Base-by-base conservation (phyloP, 2,113 vertebrate species). In the Plestiodon gilberti region DNA sequence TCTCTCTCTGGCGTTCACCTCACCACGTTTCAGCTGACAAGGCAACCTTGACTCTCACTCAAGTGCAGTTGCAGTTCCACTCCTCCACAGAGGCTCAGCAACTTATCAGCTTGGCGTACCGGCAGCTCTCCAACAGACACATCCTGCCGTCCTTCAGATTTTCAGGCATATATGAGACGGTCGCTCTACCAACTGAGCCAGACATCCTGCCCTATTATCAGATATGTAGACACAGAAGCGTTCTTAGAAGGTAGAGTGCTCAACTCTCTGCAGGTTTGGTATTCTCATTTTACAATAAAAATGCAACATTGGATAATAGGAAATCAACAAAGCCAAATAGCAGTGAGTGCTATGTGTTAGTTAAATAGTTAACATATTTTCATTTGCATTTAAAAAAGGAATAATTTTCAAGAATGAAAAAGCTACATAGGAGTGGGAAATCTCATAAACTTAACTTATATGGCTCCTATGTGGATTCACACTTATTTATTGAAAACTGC, bases 401-500 rank as follows among this genome's bases (percentile, higher is more conserved):
- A 77, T 73, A 79, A 7, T n/a, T 90, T 89, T 82, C 88, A 83
- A 33, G 52, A 87, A 64, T 1, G 69, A 38, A 82, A 48, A 79
- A 70, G 4, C 57, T 20, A 23, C 78, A 69, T 28, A 73, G 57
- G 61, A 89, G 3, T 23, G 18, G 82, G 81, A 48, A 83, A 83
- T 81, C 67, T 57, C 76, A 57, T n/a, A 73, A 70, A 83, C 6
- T 6, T 43, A 86, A 74, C 77, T 65, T 23, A 48, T 73, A 11
- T n/a, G 70, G 65, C 38, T 43, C 1, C 0, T 82, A 59, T 61
- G 78, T 87, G 69, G 8, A 30, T 87, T 81, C 67, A 77, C 22
- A 62, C 62, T 59, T 74, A 30, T 81, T 83, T 84, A 87, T 1
- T 69, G 69, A 88, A 25, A 91, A 76, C 35, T 75, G 77, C 87